phyloP scores from a whole-genome alignment of 2,797 vertebrate species.

The Phoeniculus purpureus region DNA sequence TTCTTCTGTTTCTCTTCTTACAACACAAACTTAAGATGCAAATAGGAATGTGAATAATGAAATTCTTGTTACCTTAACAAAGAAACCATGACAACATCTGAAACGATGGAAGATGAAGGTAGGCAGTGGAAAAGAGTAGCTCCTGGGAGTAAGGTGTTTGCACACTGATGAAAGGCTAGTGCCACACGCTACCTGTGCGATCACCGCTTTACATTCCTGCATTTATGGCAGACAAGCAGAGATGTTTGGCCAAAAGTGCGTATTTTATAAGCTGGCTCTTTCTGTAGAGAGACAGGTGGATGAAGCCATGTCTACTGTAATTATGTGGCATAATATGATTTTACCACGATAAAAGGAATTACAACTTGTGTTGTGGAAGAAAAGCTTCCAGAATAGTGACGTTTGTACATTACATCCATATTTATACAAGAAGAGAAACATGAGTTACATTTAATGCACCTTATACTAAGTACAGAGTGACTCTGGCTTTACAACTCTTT shows the following conservation, averaged over 20 bases:
- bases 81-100: neutral
- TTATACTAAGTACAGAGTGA: neutral
- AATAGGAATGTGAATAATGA: neutral
- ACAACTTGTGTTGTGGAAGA: neutral
- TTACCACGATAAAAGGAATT: neutral
- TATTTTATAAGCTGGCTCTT: neutral
- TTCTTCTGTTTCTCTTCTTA: neutral
- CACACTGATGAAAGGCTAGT: neutral
- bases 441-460: neutral
- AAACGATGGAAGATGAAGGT: neutral
- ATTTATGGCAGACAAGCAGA: neutral
- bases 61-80: neutral
- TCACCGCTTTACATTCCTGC: neutral
- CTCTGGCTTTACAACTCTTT: neutral
- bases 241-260: neutral
- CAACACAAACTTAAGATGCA: neutral
- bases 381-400: neutral
- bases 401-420: neutral
- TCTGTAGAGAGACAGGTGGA: neutral
- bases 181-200: accelerated
- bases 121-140: neutral
- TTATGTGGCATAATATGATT: neutral
- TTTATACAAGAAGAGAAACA: neutral
- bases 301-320: neutral
- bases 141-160: neutral